A percentile compares a stretch with the other conserved stretches of the same genome.
Evolutionary conservation across 2,888 invertebrate species (phyloP).

Genomic region (Drosophila parthenogenetica): DNA sequence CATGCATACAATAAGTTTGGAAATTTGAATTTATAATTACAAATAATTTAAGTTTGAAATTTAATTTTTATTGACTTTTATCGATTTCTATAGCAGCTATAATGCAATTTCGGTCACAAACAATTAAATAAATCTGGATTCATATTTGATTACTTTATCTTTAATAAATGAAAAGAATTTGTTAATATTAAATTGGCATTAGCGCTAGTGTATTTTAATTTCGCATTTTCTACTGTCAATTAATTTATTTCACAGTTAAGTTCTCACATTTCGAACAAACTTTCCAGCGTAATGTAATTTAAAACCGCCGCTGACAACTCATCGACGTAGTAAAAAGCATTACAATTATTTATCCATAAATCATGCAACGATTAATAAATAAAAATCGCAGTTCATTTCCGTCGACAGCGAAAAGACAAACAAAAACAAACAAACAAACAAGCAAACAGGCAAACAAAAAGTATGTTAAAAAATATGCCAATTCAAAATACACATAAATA

Average conservation of each 20-base stretch:
- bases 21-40: too few relatives aligned
- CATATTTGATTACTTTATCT: background rate
- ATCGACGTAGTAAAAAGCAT: constrained; percentile 48
- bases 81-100: background rate
- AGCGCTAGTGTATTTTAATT: constrained; percentile 1
- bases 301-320: constrained; percentile 46
- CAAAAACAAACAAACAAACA: constrained; percentile 48
- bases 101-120: background rate
- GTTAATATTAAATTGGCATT: constrained; percentile 1
- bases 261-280: background rate
- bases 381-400: constrained; percentile 78
- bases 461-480: constrained; percentile 37
- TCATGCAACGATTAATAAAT: constrained; percentile 75
- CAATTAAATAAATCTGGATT: background rate
- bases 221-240: constrained; percentile 18
- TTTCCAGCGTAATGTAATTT: constrained; percentile 2
- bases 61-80: background rate
- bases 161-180: background rate
- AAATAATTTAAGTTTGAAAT: too few relatives aligned
- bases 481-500: constrained; percentile 63
- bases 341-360: constrained; percentile 74
- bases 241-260: constrained; percentile 29
- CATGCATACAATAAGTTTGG: too few relatives aligned
- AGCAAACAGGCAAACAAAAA: constrained; percentile 43
- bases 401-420: constrained; percentile 70